Conservation (phyloP, 2,797 vertebrate genomes). For the Percopsis omiscomaycus region DNA sequence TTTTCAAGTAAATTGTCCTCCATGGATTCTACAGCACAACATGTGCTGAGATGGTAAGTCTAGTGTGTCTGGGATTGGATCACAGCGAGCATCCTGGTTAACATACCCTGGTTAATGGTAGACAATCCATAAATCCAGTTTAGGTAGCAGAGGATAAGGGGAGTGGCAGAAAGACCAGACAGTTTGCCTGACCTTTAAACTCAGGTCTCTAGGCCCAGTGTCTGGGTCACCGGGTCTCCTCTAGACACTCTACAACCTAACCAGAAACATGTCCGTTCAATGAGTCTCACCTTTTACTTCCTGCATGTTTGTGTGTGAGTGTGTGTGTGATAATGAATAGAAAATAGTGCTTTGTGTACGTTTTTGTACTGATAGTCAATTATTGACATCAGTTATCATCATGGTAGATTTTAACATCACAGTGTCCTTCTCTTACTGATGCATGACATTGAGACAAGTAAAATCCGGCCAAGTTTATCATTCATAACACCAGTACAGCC, state of each 20-base stretch:
- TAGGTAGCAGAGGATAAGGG: constrained; percentile 24
- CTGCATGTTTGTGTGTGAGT: not conserved
- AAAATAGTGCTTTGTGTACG: not conserved
- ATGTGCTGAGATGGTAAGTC: constrained; percentile 29
- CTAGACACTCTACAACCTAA: not conserved
- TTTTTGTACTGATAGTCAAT: not conserved
- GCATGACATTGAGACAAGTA: not conserved
- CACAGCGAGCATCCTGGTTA: constrained; percentile 33
- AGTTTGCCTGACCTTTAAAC: constrained; percentile 24
- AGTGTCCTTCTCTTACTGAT: not conserved
- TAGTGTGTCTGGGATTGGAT: constrained; percentile 37
- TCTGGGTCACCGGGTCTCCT: constrained; percentile 46
- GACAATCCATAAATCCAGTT: constrained; percentile 25
- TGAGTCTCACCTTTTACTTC: not conserved
- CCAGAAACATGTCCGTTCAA: not conserved
- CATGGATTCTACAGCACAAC: not conserved
- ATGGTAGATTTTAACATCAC: not conserved
- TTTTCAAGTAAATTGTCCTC: not conserved
- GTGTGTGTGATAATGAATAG: too few species aligned
- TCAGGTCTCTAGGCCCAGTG: constrained; percentile 35
- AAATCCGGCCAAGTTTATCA: too few species aligned
- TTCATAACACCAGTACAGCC: too few species aligned
- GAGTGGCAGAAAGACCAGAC: constrained; percentile 7
- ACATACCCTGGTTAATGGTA: constrained; percentile 4
- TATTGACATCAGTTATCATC: not conserved